Evolutionary conservation across 2,113 vertebrate genomes (phyloP).

Genomic region (Sorex fumeus): DNA sequence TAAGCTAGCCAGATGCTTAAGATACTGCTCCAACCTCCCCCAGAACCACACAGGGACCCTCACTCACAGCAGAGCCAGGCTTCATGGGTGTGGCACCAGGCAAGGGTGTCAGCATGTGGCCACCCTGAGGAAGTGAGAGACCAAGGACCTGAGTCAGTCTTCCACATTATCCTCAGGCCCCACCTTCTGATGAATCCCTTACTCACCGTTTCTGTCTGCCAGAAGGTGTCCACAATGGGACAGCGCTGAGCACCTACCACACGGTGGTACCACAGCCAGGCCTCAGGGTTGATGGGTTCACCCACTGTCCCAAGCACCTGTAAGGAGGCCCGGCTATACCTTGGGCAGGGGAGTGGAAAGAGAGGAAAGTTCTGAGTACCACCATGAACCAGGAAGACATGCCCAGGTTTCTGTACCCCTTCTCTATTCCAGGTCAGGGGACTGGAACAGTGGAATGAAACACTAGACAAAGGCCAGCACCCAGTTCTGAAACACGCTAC

Average conservation of each 20-base stretch:
- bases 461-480: constrained; percentile 34
- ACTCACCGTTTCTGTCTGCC: constrained; percentile 98
- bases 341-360: constrained; percentile 81
- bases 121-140: constrained; percentile 90
- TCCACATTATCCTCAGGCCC: constrained; percentile 2
- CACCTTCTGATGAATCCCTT: constrained; percentile 6
- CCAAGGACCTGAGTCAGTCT: constrained; percentile 56
- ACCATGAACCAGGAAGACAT: neutral
- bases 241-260: constrained; percentile 96
- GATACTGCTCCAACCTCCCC: neutral
- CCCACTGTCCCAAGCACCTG: constrained; percentile 96
- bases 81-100: constrained; percentile 96
- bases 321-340: constrained; percentile 94
- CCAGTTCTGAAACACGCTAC: constrained; percentile 24
- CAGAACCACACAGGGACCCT: neutral
- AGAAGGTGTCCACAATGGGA: constrained; percentile 98
- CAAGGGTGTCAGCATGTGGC: constrained; percentile 96
- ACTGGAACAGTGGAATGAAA: constrained; percentile 34
- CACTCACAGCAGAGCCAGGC: constrained; percentile 97
- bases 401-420: neutral
- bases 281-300: constrained; percentile 98
- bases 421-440: constrained; percentile 6
- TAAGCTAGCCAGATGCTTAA: constrained; percentile 5
- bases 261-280: constrained; percentile 97
- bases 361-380: constrained; percentile 65